These are phyloP conservation scores for Crenuchus spilurus DNA, from an alignment of 2,797 vertebrate species.

Conservation along the genomic window DNA sequence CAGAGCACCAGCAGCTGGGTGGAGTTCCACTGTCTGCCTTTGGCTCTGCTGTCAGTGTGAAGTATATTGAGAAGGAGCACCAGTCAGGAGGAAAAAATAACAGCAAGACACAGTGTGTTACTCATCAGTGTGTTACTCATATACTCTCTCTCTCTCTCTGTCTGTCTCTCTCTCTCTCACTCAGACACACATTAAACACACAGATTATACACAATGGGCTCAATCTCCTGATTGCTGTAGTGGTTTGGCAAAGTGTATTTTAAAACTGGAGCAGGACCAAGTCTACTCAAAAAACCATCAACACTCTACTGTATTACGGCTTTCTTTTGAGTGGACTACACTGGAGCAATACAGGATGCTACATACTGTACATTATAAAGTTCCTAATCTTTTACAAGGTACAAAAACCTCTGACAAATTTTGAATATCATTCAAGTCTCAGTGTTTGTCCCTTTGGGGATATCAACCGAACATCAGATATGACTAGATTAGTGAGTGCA, in stretches of 20 bases:
- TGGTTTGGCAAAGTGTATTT: conserved; percentile 1
- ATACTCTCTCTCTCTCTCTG: background rate
- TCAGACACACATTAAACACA: background rate
- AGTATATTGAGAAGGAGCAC: background rate
- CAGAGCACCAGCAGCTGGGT: conserved; percentile 11
- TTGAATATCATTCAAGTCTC: conserved; percentile 8
- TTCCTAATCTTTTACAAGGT: background rate
- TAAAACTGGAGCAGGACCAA: conserved; percentile 8
- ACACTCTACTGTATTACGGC: background rate
- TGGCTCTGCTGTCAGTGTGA: background rate
- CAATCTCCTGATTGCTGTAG: background rate
- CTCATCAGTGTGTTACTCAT: too few species aligned
- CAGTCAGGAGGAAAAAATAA: background rate
- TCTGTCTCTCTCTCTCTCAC: background rate
- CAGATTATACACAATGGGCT: background rate
- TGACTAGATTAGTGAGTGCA: background rate
- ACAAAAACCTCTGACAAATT: conserved; percentile 20
- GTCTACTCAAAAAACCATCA: background rate
- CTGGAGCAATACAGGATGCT: background rate
- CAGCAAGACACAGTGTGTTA: background rate
- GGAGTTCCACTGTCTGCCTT: background rate
- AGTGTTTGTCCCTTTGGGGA: background rate
- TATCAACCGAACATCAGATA: background rate
- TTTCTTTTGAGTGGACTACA: background rate
- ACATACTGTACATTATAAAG: background rate